phyloP scores from a whole-genome alignment of 2,797 vertebrate species.

The Sitta carolinensis region DNA sequence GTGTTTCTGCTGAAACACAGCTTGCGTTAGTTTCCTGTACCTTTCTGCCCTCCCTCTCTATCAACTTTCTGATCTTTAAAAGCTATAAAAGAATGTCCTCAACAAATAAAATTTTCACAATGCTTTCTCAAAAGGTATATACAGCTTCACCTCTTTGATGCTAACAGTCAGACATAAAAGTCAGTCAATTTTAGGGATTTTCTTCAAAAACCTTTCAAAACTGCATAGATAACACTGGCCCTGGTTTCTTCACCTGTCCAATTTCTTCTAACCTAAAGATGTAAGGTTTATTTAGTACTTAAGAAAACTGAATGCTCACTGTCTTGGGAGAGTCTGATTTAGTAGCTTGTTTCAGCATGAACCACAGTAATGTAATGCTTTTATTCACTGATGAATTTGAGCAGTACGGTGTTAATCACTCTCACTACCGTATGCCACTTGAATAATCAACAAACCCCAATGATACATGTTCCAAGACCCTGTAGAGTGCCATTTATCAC shows the following conservation, averaged over 20 bases:
- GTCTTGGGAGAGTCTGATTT: slow-evolving; percentile 53
- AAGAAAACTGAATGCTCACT: slow-evolving; percentile 15
- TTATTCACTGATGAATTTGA: slow-evolving; percentile 68
- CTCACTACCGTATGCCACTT: slow-evolving; percentile 60
- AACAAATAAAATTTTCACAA: background rate
- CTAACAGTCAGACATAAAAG: background rate
- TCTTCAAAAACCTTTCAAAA: background rate
- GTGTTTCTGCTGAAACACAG: background rate
- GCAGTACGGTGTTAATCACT: slow-evolving; percentile 60
- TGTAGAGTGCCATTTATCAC: slow-evolving; percentile 53
- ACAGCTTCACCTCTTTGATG: background rate
- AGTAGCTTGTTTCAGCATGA: slow-evolving; percentile 49
- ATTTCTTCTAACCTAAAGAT: background rate
- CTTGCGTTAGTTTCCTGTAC: background rate
- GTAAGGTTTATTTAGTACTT: slow-evolving; percentile 21
- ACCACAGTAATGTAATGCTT: slow-evolving; percentile 35
- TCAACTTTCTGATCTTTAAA: background rate
- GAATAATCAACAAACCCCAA: slow-evolving; percentile 65
- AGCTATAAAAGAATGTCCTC: background rate
- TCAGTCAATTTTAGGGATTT: background rate
- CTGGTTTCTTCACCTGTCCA: background rate
- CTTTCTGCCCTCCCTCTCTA: background rate
- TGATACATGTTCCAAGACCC: slow-evolving; percentile 51
- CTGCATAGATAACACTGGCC: background rate
- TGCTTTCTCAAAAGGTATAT: background rate